Percentiles rank a stretch among this genome's conserved stretches.
Evolutionary conservation across 2,888 invertebrate genomes (phyloP).

Genomic region (Drosophila ustulata): DNA sequence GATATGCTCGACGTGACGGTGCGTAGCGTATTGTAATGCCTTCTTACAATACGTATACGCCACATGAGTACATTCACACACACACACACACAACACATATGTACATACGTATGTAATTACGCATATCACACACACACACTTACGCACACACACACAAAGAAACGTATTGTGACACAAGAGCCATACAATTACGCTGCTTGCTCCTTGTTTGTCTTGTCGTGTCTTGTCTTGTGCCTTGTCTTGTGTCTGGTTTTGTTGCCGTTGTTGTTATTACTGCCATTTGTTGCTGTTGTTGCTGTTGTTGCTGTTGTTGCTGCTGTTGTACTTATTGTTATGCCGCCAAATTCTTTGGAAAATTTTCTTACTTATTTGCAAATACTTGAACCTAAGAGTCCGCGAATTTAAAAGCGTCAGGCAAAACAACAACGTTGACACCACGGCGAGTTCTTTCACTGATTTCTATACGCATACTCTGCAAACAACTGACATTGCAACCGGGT

Average conservation of each 20-base stretch:
- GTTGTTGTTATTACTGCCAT: conserved; percentile 13
- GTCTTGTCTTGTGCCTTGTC: conserved; percentile 21
- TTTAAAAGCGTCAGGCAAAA: conserved; percentile 18
- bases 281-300: neutral
- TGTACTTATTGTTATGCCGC: conserved; percentile 36
- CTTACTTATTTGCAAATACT: conserved; percentile 61
- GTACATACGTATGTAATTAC: conserved; percentile 49
- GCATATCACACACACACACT: conserved; percentile 45
- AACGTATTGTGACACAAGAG: conserved; percentile 30
- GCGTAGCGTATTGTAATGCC: conserved; percentile 51
- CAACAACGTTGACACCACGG: conserved; percentile 15
- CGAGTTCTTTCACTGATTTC: neutral
- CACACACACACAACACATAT: neutral
- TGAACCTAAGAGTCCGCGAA: conserved; percentile 29
- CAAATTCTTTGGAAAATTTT: conserved; percentile 54
- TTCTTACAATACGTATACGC: conserved; percentile 31
- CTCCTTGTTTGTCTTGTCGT: conserved; percentile 50
- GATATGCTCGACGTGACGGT: conserved; percentile 64
- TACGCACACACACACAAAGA: conserved; percentile 25
- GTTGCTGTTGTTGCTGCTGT: neutral
- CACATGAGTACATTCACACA: conserved; percentile 17
- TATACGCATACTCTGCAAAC: neutral
- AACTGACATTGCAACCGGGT: neutral
- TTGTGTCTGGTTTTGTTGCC: conserved; percentile 17
- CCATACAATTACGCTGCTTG: conserved; percentile 65